phyloP scores from a whole-genome alignment of 2,797 vertebrate species.

The Neomorphus geoffroyi region DNA sequence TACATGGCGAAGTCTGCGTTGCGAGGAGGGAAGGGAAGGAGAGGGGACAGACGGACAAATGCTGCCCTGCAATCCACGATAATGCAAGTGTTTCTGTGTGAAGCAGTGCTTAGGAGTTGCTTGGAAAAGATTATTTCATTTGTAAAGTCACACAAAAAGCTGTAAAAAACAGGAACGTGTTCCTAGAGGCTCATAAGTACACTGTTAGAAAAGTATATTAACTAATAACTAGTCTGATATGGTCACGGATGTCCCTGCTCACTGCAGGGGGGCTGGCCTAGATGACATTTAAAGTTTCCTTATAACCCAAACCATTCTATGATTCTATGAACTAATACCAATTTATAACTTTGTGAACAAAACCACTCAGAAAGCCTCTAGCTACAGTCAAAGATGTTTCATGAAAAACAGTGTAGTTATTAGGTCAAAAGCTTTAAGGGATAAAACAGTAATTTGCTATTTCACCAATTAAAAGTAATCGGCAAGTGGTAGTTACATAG shows the following conservation, averaged over 20 bases:
- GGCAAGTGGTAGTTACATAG: not conserved
- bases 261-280: not conserved
- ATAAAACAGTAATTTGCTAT: conserved; percentile 39
- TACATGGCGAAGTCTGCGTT: not conserved
- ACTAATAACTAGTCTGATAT: not conserved
- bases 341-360: not conserved
- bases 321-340: not conserved
- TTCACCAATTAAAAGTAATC: conserved; percentile 40
- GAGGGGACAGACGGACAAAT: not conserved
- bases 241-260: not conserved
- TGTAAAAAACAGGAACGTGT: not conserved
- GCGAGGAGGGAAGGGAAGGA: not conserved
- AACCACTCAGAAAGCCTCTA: not conserved
- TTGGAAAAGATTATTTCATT: not conserved
- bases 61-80: not conserved
- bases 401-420: not conserved
- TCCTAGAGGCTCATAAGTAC: not conserved
- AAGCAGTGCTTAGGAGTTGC: not conserved
- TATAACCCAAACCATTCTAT: not conserved
- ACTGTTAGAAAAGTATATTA: not conserved
- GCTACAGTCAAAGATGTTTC: not conserved
- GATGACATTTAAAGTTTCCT: not conserved
- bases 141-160: not conserved
- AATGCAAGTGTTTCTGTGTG: not conserved
- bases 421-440: conserved; percentile 37